These are phyloP conservation scores for Pelagia noctiluca DNA, from an alignment of 30 jellyfish, hydroid and myxozoan genomes.

Conservation along the genomic window DNA sequence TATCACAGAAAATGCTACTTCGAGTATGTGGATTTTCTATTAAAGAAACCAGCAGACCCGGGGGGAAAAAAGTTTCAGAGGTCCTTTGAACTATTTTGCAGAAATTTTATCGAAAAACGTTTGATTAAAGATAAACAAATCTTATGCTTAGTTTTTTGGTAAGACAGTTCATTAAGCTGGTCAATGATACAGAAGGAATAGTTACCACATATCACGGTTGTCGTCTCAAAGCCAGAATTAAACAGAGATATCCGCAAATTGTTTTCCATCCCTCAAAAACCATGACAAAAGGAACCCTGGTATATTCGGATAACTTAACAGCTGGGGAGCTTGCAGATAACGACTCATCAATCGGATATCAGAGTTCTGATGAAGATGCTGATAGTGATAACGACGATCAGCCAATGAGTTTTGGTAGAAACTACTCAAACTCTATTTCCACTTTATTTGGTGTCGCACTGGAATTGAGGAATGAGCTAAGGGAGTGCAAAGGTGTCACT, in stretches of 20 bases:
- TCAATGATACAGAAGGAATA: slow-evolving; percentile 15
- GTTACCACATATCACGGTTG: slow-evolving; percentile 3
- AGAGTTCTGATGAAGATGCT: neutral
- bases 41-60: slow-evolving; percentile 1
- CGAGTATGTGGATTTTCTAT: slow-evolving; percentile 14
- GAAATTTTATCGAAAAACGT: slow-evolving; percentile 4
- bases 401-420: too few species aligned
- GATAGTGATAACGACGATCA: neutral
- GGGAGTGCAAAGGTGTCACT: slow-evolving; percentile 38
- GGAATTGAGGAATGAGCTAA: slow-evolving; percentile 8
- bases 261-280: slow-evolving; percentile 24
- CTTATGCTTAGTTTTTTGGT: slow-evolving; percentile 12
- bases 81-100: too few species aligned
- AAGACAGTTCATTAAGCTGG: neutral
- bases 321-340: slow-evolving; percentile 22
- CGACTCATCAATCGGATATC: neutral
- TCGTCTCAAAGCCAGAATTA: too few species aligned
- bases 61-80: too few species aligned
- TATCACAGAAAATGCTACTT: slow-evolving; percentile 13
- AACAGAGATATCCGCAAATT: too few species aligned
- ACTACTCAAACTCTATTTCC: neutral
- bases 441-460: slow-evolving; percentile 5
- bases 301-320: neutral
- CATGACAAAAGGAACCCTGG: neutral
- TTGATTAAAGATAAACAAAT: neutral